Evolutionary conservation across 2,113 vertebrate species (phyloP).

Genomic region (Zosterops borbonicus): DNA sequence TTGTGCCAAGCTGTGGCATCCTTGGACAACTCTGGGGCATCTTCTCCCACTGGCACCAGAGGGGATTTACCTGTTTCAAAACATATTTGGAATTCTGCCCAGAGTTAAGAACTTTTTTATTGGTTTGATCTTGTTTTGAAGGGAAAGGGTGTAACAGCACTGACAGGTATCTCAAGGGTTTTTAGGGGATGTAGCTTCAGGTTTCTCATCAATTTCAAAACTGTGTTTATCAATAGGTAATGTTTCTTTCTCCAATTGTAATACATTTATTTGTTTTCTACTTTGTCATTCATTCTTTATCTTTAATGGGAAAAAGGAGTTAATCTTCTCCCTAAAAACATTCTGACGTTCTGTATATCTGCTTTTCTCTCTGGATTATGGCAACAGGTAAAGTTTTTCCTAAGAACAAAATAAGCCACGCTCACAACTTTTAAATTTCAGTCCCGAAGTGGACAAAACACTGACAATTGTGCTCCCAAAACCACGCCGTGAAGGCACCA

Average conservation of each 20-base stretch:
- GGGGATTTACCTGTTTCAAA: neutral
- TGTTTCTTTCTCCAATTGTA: neutral
- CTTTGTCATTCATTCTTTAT: neutral
- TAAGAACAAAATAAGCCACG: neutral
- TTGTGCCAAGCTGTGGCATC: neutral
- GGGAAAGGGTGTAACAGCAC: neutral
- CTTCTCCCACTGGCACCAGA: neutral
- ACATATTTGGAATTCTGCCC: neutral
- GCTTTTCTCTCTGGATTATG: neutral
- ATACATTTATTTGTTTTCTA: neutral
- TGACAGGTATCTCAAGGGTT: neutral
- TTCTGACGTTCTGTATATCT: neutral
- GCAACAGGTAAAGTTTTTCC: neutral
- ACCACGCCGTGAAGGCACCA: accelerated
- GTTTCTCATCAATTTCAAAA: neutral
- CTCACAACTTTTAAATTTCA: neutral
- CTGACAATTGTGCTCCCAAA: neutral
- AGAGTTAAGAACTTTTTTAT: neutral
- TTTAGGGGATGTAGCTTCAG: neutral
- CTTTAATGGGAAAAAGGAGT: neutral
- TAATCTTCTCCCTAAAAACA: neutral
- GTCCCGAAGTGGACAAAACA: neutral
- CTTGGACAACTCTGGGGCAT: neutral
- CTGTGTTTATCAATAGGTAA: neutral
- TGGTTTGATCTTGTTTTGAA: neutral